Conservation (phyloP, 2,888 invertebrate genomes). For the Drosophila mercatorum region DNA sequence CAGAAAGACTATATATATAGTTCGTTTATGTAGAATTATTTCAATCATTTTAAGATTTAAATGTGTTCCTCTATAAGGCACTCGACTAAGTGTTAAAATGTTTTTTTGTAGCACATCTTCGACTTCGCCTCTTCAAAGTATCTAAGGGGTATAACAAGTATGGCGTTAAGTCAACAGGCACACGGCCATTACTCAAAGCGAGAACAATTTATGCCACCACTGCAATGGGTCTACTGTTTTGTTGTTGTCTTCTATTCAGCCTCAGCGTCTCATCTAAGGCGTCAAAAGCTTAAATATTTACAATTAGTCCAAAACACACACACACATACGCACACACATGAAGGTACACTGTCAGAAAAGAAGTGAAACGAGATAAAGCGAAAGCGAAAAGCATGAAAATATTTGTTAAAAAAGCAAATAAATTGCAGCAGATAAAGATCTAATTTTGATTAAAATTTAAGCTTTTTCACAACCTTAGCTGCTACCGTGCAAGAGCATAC, state of each 20-base stretch:
- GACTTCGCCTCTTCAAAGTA: background rate
- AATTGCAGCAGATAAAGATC: slow-evolving; percentile 76
- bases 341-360: slow-evolving; percentile 1
- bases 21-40: too few species aligned
- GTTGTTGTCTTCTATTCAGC: slow-evolving; percentile 14
- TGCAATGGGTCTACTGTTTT: slow-evolving; percentile 49
- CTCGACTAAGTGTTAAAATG: background rate
- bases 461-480: slow-evolving; percentile 77
- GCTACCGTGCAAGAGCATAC: slow-evolving; percentile 63
- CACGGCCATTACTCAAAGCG: slow-evolving; percentile 66
- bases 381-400: slow-evolving; percentile 63
- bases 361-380: slow-evolving; percentile 46
- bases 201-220: slow-evolving; percentile 67
- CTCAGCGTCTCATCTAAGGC: slow-evolving; percentile 59
- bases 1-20: too few species aligned
- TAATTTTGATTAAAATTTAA: slow-evolving; percentile 81
- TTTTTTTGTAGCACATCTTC: background rate
- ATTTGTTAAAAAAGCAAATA: slow-evolving; percentile 76
- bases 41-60: background rate
- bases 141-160: slow-evolving; percentile 56
- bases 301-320: slow-evolving; percentile 45
- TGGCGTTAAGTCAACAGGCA: slow-evolving; percentile 70
- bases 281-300: slow-evolving; percentile 81
- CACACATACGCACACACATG: slow-evolving; percentile 7
- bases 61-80: too few species aligned